Percentiles rank a stretch among this genome's conserved stretches.
These are phyloP conservation scores for Manis javanica DNA, from an alignment of 2,797 vertebrate genomes.

Conservation along the genomic window DNA sequence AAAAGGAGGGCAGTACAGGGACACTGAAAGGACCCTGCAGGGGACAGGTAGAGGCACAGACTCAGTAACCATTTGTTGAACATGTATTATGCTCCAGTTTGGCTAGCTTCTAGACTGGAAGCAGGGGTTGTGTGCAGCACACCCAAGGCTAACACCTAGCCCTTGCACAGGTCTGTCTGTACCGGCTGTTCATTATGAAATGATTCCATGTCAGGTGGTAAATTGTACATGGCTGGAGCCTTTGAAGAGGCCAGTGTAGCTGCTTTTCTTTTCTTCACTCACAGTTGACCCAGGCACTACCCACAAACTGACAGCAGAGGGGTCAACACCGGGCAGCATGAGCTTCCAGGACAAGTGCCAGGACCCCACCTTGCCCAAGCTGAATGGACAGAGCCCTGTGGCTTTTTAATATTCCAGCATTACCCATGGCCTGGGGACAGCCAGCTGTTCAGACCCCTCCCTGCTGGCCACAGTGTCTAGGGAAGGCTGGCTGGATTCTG, in stretches of 20 bases:
- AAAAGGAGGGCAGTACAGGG: background rate
- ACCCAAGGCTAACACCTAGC: background rate
- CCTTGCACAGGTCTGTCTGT: background rate
- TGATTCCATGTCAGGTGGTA: fast-evolving
- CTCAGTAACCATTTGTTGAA: fast-evolving
- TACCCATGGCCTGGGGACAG: background rate
- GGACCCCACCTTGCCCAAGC: background rate
- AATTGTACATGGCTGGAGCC: background rate
- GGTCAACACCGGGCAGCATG: background rate
- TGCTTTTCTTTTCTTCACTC: background rate
- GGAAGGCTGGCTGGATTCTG: background rate
- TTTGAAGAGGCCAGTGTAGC: background rate
- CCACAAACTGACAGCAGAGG: background rate
- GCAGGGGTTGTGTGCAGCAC: background rate
- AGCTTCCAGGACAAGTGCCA: background rate
- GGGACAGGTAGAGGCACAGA: background rate
- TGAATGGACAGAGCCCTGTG: background rate
- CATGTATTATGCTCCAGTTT: background rate
- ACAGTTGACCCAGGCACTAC: background rate
- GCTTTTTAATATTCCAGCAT: background rate
- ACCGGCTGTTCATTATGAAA: too few species aligned
- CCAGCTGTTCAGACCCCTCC: background rate
- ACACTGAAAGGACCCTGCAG: background rate
- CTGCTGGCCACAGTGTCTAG: background rate
- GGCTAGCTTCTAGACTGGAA: background rate